phyloP scores from a whole-genome alignment of 2,888 invertebrate species.

The Busseola fusca region DNA sequence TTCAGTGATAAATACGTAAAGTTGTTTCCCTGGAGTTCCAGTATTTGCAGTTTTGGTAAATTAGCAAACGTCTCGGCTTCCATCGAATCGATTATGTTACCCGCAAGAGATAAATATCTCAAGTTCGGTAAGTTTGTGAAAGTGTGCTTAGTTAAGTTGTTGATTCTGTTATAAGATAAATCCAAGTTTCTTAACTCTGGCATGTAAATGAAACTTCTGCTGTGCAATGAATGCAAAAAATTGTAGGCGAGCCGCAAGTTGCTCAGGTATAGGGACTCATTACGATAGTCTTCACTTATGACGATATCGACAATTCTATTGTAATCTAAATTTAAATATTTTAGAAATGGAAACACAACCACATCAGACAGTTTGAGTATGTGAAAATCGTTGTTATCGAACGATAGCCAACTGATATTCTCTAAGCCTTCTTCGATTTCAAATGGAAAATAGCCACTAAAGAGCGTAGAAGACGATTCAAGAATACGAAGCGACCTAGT shows the following conservation, averaged over 20 bases:
- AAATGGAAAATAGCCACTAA: constrained; percentile 93
- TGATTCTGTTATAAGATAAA: constrained; percentile 93
- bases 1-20: constrained; percentile 91
- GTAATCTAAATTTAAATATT: constrained; percentile 95
- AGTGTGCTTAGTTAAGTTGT: constrained; percentile 91
- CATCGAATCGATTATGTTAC: constrained; percentile 93
- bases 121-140: constrained; percentile 94
- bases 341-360: constrained; percentile 91
- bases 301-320: constrained; percentile 93
- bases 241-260: constrained; percentile 95
- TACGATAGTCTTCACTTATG: constrained; percentile 91
- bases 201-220: constrained; percentile 92
- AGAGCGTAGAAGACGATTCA: constrained; percentile 95
- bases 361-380: constrained; percentile 92
- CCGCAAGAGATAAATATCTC: constrained; percentile 94
- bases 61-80: constrained; percentile 93
- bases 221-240: constrained; percentile 91
- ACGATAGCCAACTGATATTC: constrained; percentile 94
- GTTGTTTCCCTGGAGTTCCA: constrained; percentile 95
- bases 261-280: constrained; percentile 92
- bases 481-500: constrained; percentile 93
- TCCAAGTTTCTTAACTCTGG: constrained; percentile 93
- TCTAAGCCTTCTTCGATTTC: constrained; percentile 93
- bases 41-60: constrained; percentile 92
- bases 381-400: constrained; percentile 96